Conservation (phyloP, 2,888 invertebrate species). For the Leptinotarsa peninsularis region DNA sequence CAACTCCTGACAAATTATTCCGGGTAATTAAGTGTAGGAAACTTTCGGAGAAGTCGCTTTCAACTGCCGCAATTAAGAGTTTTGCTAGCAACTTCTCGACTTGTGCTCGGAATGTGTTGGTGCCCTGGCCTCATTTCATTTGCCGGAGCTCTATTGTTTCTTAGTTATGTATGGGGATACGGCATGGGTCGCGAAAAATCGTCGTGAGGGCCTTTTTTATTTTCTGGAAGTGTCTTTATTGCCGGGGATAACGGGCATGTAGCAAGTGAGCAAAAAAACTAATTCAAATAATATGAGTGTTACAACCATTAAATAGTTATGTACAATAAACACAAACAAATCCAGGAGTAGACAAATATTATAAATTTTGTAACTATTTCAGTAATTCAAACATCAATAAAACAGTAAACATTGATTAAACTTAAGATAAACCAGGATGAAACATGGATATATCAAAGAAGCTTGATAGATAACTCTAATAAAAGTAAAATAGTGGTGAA, state of each 20-base stretch:
- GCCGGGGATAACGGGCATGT: background rate
- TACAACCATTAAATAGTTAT: background rate
- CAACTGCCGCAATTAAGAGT: conserved; percentile 29
- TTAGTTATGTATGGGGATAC: conserved; percentile 7
- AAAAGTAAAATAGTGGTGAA: too few species aligned
- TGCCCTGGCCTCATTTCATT: conserved; percentile 14
- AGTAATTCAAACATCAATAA: too few species aligned
- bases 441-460: too few species aligned
- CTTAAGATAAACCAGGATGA: too few species aligned
- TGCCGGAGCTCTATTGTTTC: conserved; percentile 18
- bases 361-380: too few species aligned
- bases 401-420: too few species aligned
- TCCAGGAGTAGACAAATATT: too few species aligned
- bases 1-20: conserved; percentile 70
- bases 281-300: background rate
- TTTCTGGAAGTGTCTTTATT: background rate
- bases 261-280: too few species aligned
- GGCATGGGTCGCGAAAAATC: conserved; percentile 9
- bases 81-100: conserved; percentile 24
- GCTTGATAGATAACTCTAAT: too few species aligned
- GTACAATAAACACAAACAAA: too few species aligned
- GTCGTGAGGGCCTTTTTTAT: background rate
- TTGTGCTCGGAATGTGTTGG: conserved; percentile 20
- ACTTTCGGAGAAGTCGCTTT: conserved; percentile 60
- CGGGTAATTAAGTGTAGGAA: conserved; percentile 72